These are phyloP conservation scores for Rhabdomys pumilio DNA, from an alignment of 2,797 vertebrate genomes.

Conservation along the genomic window DNA sequence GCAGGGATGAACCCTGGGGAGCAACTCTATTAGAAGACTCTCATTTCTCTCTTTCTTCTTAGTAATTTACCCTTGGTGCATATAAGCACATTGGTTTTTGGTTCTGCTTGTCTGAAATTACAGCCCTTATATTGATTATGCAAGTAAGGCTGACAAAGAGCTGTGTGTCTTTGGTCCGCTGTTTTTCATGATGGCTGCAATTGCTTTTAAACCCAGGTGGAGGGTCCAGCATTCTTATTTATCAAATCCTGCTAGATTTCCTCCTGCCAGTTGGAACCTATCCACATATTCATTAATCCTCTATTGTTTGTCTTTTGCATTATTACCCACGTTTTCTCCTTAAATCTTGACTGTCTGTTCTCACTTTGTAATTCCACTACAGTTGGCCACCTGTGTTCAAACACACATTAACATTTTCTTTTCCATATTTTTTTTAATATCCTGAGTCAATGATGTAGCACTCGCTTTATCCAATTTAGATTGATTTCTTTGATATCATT, in stretches of 20 bases:
- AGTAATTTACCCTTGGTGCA: not conserved
- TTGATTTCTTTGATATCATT: constrained; percentile 12
- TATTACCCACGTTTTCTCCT: not conserved
- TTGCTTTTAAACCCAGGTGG: not conserved
- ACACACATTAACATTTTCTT: not conserved
- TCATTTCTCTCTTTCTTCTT: not conserved
- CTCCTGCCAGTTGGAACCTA: not conserved
- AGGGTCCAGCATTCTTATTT: not conserved
- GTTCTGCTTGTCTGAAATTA: not conserved
- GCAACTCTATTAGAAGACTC: not conserved
- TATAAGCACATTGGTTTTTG: not conserved
- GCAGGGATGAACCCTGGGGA: not conserved
- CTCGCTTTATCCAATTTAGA: not conserved
- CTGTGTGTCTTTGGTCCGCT: not conserved
- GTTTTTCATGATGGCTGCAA: not conserved
- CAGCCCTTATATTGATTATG: not conserved
- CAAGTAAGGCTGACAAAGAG: not conserved
- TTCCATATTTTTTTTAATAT: not conserved
- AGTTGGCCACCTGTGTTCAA: not conserved
- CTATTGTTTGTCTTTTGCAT: constrained; percentile 8
- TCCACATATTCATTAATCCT: not conserved
- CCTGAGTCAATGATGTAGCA: not conserved
- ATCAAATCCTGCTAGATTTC: not conserved
- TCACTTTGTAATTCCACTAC: not conserved
- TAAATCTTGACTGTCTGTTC: not conserved